Base-by-base conservation (phyloP, 2,888 invertebrate species). In the Crocallis elinguaria region DNA sequence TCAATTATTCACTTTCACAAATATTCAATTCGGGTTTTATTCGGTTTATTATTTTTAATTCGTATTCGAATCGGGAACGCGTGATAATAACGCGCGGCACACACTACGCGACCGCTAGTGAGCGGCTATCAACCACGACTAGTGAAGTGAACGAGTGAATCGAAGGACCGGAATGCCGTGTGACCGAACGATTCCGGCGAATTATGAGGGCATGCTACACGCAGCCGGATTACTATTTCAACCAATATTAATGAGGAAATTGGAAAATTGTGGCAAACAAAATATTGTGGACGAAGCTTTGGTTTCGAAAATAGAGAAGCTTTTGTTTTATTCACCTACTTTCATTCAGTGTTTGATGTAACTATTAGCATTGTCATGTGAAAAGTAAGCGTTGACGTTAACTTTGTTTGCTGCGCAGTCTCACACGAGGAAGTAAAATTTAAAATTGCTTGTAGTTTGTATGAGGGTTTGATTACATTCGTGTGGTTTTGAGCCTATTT, bases 41-140 rank as follows among this genome's bases (percentile, higher is more conserved):
- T 72, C 66, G 71, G 64, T 73, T 68, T 35, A 17, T 23, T 23
- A 17, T 49, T 56, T 60, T 23, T 17, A 49, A 45, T 45, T 56
- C 49, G 54, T 58, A 77, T 74, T 78, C 51, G 61, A 60, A 36
- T 56, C 81, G 79, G 72, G 68, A 71, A 69, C 84, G 86, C 85
- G 86, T 77, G 75, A 77, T 71, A 53, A 57, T 62, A 58, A 51
- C 21, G 60, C 56, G 54, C 48, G 64, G 50, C 61, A 55, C 60
- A 61, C 62, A 66, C 61, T 27, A 64, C 51, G 79, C 86, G 69
- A 73, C 81, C 69, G 29, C 38, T 56, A 14, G 36, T 43, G 25
- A 62, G 57, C 80, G 78, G 82, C 85, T 88, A 88, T 87, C 88
- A 84, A 71, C 69, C 76, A 75, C 81, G 83, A 89, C 89, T 88